Percentiles rank a stretch among this genome's conserved stretches.
Evolutionary conservation across 2,888 invertebrate species (phyloP).

Genomic region (Drosophila austrosaltans): DNA sequence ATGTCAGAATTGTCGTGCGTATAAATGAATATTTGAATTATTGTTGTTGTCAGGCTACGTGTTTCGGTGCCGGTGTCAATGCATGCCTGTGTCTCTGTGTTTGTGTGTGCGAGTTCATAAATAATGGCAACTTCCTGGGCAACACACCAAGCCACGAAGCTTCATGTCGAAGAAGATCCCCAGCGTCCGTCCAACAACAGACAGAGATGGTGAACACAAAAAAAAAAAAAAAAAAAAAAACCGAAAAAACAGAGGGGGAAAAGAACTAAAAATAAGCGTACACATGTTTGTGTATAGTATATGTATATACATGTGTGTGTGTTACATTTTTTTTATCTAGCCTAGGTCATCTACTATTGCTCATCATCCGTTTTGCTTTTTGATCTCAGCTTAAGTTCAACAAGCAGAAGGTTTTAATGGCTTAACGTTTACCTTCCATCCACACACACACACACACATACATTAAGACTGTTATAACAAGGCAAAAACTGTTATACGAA

Average conservation of each 20-base stretch:
- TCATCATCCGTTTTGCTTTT: constrained; percentile 17
- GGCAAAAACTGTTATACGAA: not conserved
- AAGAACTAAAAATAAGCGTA: not conserved
- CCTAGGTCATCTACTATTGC: constrained; percentile 29
- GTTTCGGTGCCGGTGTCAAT: constrained; percentile 34
- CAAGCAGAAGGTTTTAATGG: not conserved
- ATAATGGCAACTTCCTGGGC: constrained; percentile 52
- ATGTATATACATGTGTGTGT: constrained; percentile 20
- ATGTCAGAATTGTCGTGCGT: constrained; percentile 62
- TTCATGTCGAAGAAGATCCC: constrained; percentile 12
- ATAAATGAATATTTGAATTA: constrained; percentile 62
- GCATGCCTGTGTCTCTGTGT: constrained; percentile 4
- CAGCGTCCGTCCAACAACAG: constrained; percentile 31
- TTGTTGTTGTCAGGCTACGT: constrained; percentile 57
- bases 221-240: not conserved
- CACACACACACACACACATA: too few relatives aligned
- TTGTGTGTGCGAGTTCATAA: constrained; percentile 52
- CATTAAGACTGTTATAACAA: not conserved
- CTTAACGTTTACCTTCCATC: not conserved
- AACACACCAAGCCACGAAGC: constrained; percentile 37
- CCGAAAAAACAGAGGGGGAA: not conserved
- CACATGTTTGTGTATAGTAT: constrained; percentile 6
- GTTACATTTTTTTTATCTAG: constrained; percentile 25
- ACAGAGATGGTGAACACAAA: constrained; percentile 3
- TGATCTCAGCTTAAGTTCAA: constrained; percentile 10